Percentiles rank a stretch among this genome's conserved stretches.
phyloP scores from a whole-genome alignment of 2,797 vertebrate genomes.

The Podarcis siculus region DNA sequence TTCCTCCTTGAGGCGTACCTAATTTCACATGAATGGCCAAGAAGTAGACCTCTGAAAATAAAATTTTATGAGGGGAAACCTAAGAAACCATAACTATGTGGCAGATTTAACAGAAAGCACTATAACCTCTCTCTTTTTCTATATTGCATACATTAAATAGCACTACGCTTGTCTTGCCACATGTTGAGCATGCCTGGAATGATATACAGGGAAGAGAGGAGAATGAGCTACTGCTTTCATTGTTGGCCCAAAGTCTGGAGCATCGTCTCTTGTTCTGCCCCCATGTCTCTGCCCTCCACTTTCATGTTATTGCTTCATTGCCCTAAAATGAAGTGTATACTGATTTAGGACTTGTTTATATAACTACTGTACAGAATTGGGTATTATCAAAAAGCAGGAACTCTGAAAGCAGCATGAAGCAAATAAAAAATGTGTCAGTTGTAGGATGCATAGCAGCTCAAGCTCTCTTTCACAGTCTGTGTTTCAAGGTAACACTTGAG shows the following conservation, averaged over 20 bases:
- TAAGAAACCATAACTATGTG: background rate
- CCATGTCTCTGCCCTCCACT: background rate
- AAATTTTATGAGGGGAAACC: background rate
- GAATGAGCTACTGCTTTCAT: background rate
- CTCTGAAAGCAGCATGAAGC: background rate
- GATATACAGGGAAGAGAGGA: background rate
- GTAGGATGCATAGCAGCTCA: background rate
- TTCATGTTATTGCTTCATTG: background rate
- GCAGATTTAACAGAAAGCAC: background rate
- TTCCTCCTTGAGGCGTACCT: slow-evolving; percentile 4
- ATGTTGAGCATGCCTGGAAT: background rate
- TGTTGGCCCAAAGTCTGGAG: background rate
- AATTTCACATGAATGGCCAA: slow-evolving; percentile 20
- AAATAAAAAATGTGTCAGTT: background rate
- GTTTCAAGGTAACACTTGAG: background rate
- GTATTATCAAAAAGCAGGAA: background rate
- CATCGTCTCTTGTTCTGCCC: background rate
- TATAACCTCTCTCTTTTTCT: slow-evolving; percentile 8
- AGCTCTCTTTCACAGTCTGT: background rate
- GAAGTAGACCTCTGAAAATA: slow-evolving; percentile 27
- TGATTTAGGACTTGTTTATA: background rate
- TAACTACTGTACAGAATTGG: background rate
- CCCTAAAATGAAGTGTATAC: background rate
- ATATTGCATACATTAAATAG: slow-evolving; percentile 8
- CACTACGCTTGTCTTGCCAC: background rate